Percentiles rank a stretch among this genome's conserved stretches.
phyloP scores from a whole-genome alignment of 2,797 vertebrate species.

The Iguana delicatissima region DNA sequence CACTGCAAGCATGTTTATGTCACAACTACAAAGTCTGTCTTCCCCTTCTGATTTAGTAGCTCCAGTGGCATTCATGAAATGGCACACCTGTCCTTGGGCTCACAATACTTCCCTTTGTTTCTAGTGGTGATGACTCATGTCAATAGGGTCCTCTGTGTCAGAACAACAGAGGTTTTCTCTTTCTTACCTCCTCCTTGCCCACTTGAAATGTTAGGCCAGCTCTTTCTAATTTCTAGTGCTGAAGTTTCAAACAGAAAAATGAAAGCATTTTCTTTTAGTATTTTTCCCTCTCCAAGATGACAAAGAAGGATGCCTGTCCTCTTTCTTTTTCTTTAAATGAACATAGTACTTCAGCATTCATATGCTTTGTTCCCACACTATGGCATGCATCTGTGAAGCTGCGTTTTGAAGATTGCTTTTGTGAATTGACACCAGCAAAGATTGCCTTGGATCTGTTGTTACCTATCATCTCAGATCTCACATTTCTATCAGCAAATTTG shows the following conservation, averaged over 20 bases:
- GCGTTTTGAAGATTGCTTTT: neutral
- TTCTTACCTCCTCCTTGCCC: constrained; percentile 32
- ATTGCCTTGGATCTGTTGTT: neutral
- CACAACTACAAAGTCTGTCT: neutral
- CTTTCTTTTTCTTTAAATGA: neutral
- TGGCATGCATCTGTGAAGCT: neutral
- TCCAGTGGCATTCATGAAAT: constrained; percentile 14
- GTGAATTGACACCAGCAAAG: neutral
- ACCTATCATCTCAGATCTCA: neutral
- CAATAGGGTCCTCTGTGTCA: constrained; percentile 67
- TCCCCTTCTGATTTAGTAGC: neutral
- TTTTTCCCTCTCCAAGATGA: neutral
- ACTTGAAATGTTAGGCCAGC: constrained; percentile 43
- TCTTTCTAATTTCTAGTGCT: constrained; percentile 47
- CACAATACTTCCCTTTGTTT: constrained; percentile 66
- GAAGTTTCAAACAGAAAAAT: constrained; percentile 36
- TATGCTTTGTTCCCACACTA: neutral
- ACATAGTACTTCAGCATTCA: neutral
- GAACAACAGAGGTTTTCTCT: constrained; percentile 47
- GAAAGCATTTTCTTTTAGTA: neutral
- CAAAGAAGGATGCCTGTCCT: neutral
- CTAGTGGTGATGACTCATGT: constrained; percentile 27
- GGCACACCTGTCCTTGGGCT: constrained; percentile 43
- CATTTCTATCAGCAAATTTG: neutral
- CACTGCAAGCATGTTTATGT: neutral